These are phyloP conservation scores for Bombyx huttoni DNA, from an alignment of 2,888 invertebrate species.

Conservation along the genomic window DNA sequence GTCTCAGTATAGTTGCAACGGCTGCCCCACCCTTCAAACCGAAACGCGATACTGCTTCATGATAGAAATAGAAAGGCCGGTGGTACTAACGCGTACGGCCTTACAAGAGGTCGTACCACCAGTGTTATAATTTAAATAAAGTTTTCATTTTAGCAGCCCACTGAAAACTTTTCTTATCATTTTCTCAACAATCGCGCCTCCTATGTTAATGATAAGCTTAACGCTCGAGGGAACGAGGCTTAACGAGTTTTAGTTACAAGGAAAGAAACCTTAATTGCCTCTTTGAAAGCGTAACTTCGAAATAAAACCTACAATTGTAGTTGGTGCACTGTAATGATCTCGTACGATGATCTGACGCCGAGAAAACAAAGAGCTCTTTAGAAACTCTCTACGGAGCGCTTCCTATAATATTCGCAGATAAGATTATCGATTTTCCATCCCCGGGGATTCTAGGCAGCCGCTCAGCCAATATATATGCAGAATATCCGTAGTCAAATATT, in stretches of 20 bases:
- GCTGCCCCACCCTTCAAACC: too few species aligned
- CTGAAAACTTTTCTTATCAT: not conserved
- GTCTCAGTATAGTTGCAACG: too few species aligned
- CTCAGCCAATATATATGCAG: conserved; percentile 27
- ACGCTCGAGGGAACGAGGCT: not conserved
- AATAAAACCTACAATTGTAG: not conserved
- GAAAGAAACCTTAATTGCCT: not conserved
- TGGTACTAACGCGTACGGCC: too few species aligned
- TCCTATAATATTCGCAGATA: conserved; percentile 5
- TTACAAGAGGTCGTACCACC: too few species aligned
- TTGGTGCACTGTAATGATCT: not conserved
- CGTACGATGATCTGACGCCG: not conserved
- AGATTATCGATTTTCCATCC: conserved; percentile 28
- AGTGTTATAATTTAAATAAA: conserved; percentile 3
- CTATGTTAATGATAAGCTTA: not conserved
- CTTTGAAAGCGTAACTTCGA: not conserved
- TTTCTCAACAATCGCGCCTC: not conserved
- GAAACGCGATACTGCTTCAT: too few species aligned
- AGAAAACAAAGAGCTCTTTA: not conserved
- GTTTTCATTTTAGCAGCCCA: not conserved
- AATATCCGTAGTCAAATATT: conserved; percentile 43
- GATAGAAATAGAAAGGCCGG: too few species aligned
- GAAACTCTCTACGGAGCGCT: not conserved
- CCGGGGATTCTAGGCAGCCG: conserved; percentile 23
- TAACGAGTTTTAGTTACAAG: not conserved